Evolutionary conservation across 2,113 vertebrate genomes (phyloP), one percentile per base, ranked within the genome.

Genomic region (Euleptes europaea): DNA sequence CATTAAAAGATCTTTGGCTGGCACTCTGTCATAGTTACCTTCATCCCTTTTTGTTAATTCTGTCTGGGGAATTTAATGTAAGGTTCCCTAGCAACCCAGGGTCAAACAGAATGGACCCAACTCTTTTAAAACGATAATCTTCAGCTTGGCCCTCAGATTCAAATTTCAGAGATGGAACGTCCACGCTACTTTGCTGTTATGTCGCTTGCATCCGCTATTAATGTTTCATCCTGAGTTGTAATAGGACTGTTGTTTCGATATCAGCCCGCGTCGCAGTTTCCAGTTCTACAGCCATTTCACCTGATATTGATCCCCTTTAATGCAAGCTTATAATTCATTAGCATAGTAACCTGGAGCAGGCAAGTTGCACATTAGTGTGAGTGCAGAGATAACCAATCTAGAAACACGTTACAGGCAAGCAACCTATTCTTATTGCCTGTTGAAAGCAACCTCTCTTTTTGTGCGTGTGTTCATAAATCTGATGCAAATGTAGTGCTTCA

Each of bases 21-120:
- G 42, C 78, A 51, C 57, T 77, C 33, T 69, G 26, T 88, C 89
- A 89, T 89, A 88, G 87, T 21, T 33, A 87, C 3, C 23, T 74
- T 73, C 42, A 42, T 73, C 85, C 44, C 47, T 42, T 75, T 80
- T 80, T 42, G 44, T 42, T 85, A 82, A n/a, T 47, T 73, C 11
- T 73, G 19, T 21, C 9, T 0, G 1, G 0, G 0, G 44, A 1
- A 0, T 5, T 0, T 10, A 4, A 1, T 7, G 80, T n/a, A 85
- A 85, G 79, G 49, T n/a, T 9, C 44, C 66, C 28, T n/a, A 0
- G 67, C 19, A 17, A 84, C 84, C 73, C 26, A 78, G 19, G 54
- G 54, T 57, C 54, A 57, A 23, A 57, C 19, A 17, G 6, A 57
- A 57, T 57, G 21, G 19, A 19, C 19, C 19, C 54, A 57, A 57